These are phyloP conservation scores for Pandemis cinnamomeana DNA, from an alignment of 2,888 invertebrate genomes.

Conservation along the genomic window DNA sequence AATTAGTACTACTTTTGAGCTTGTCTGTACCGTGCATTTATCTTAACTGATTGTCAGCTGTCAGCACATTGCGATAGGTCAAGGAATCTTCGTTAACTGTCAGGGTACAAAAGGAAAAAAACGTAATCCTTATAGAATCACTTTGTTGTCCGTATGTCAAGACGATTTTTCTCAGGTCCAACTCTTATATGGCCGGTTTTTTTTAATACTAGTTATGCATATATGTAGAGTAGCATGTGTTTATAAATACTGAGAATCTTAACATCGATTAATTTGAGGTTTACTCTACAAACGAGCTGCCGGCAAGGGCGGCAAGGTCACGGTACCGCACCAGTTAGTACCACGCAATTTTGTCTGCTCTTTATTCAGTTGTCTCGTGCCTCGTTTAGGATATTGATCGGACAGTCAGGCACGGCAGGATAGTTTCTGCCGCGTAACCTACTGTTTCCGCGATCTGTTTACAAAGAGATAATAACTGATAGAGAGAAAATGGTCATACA, in stretches of 20 bases:
- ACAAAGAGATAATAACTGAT: neutral
- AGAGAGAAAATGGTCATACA: too few relatives aligned
- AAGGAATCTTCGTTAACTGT: conserved; percentile 9
- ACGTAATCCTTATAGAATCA: too few relatives aligned
- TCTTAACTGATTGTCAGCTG: conserved; percentile 36
- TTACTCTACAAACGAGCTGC: conserved; percentile 64
- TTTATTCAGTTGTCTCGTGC: conserved; percentile 60
- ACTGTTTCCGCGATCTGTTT: conserved; percentile 24
- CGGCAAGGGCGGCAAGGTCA: conserved; percentile 79
- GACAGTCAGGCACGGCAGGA: conserved; percentile 42
- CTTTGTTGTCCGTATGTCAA: too few relatives aligned
- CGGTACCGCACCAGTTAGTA: conserved; percentile 79
- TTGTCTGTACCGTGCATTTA: neutral
- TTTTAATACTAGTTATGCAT: too few relatives aligned
- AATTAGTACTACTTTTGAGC: too few relatives aligned
- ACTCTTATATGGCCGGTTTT: too few relatives aligned
- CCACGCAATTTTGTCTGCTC: conserved; percentile 70
- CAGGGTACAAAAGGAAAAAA: too few relatives aligned
- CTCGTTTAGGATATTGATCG: conserved; percentile 51
- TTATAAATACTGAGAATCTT: conserved; percentile 62
- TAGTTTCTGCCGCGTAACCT: conserved; percentile 36
- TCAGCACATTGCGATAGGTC: conserved; percentile 30
- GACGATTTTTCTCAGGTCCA: too few relatives aligned
- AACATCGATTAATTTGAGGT: conserved; percentile 71
- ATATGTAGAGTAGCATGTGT: conserved; percentile 46